A percentile compares a stretch with the other conserved stretches of the same genome.
phyloP scores from a whole-genome alignment of 2,797 vertebrate genomes.

The Melanotaenia boesemani region DNA sequence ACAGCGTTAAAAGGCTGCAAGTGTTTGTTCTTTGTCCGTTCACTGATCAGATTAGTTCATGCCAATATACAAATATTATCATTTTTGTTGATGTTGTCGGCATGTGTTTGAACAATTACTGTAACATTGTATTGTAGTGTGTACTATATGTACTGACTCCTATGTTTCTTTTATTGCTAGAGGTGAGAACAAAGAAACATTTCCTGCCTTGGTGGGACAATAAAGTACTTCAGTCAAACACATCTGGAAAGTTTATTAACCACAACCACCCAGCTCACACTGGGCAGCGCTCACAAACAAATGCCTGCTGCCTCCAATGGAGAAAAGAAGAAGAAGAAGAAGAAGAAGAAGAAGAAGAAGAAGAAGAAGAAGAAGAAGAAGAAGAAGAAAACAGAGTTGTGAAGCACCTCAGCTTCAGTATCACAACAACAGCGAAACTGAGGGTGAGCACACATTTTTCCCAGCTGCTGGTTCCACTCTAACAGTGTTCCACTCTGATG shows the following conservation, averaged over 20 bases:
- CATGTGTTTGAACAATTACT: no score
- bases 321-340: conserved; percentile 31
- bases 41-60: no score
- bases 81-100: no score
- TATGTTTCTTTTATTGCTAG: no score
- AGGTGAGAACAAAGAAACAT: no score
- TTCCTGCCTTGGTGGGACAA: no score
- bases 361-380: conserved; percentile 23
- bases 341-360: conserved; percentile 16
- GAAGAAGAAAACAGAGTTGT: conserved; percentile 45
- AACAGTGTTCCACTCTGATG: conserved; percentile 24
- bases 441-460: conserved; percentile 18
- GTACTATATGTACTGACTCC: no score
- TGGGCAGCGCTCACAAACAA: conserved; percentile 77
- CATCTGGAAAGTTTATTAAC: conserved; percentile 84
- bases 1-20: not conserved
- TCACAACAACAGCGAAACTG: conserved; percentile 42
- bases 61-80: no score
- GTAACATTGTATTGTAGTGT: no score
- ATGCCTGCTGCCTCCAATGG: conserved; percentile 62
- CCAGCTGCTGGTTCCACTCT: conserved; percentile 34
- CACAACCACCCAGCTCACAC: conserved; percentile 80
- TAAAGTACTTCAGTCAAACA: conserved; percentile 40
- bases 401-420: conserved; percentile 52
- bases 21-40: no score